Base-by-base conservation (phyloP, 2,797 vertebrate genomes). In the Podargus strigoides region DNA sequence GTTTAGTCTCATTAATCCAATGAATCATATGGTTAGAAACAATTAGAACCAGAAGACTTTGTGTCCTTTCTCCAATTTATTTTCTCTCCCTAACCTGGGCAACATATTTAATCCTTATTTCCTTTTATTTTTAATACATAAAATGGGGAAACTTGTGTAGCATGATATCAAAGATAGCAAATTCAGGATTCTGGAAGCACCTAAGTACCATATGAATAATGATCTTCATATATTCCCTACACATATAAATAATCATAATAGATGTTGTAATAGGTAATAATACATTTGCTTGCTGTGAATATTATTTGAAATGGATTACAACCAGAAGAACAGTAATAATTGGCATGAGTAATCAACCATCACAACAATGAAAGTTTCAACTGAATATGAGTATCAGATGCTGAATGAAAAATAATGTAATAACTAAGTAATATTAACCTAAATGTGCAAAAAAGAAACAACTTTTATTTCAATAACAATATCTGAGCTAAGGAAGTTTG, bases 281-380 rank as follows among this genome's bases (percentile, higher is more conserved):
- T 53, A 19, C 21, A 64, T 87, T 93, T 81, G 7, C 36, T 91
- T 84, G 30, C 58, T 84, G 21, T 39, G 46, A 16, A 24, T 70
- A 30, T 75, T 46, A 46, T 86, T 81, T 90, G 73, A 85, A 68
- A 75, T 68, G 13, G 46, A 72, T 11, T 72, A 88, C 66, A 72
- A 68, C 30, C 30, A 94, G 42, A 83, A 83, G 72, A 90, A 80
- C 37, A 78, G 21, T 58, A 86, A 17, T 86, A 88, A 93, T 74
- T 84, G 69, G 39, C 66, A 90, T 50, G 66, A 95, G 63, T 94
- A 95, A 95, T 90, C 84, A 96, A 92, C 62, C 39, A 44, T 89
- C 0, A 2, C 46, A 77, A 93, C 80, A 86, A 81, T 68, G 68
- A 81, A 81, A 60, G 13, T 58, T 90, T 88, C 73, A 81, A 21